Evolutionary conservation across 2,113 vertebrate genomes (phyloP).

Genomic region (Columba livia): DNA sequence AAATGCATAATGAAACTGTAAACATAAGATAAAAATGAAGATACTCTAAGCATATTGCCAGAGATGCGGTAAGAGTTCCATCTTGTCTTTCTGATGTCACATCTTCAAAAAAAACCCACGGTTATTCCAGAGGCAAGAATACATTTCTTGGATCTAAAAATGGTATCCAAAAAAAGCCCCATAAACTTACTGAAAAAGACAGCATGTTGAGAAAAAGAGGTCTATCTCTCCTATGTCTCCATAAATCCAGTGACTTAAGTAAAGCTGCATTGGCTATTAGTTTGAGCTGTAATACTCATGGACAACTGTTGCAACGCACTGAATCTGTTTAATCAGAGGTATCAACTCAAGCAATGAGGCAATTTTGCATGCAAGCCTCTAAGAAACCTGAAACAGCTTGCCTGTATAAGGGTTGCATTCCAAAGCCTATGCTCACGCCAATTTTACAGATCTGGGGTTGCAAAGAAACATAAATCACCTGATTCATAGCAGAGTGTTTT

Average conservation of each 20-base stretch:
- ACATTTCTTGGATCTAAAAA: neutral
- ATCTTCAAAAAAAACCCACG: neutral
- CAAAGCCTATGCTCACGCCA: neutral
- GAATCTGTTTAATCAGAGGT: neutral
- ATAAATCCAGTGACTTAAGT: neutral
- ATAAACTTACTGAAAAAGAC: neutral
- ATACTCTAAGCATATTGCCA: neutral
- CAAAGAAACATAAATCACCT: constrained; percentile 40
- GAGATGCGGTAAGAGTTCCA: neutral
- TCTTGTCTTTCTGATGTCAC: neutral
- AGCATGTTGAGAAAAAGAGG: neutral
- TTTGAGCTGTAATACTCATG: neutral
- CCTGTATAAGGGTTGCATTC: constrained; percentile 16
- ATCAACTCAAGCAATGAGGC: neutral
- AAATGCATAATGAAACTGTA: neutral
- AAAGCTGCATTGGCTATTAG: neutral
- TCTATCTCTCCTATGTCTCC: neutral
- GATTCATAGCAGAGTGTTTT: neutral
- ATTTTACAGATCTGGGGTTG: neutral
- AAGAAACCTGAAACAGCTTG: constrained; percentile 31
- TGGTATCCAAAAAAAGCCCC: neutral
- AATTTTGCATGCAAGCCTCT: neutral
- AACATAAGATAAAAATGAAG: neutral
- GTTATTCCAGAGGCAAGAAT: neutral
- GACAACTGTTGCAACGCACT: neutral